Base-by-base conservation (phyloP, 2,888 invertebrate species). In the Coecobrya sp. region DNA sequence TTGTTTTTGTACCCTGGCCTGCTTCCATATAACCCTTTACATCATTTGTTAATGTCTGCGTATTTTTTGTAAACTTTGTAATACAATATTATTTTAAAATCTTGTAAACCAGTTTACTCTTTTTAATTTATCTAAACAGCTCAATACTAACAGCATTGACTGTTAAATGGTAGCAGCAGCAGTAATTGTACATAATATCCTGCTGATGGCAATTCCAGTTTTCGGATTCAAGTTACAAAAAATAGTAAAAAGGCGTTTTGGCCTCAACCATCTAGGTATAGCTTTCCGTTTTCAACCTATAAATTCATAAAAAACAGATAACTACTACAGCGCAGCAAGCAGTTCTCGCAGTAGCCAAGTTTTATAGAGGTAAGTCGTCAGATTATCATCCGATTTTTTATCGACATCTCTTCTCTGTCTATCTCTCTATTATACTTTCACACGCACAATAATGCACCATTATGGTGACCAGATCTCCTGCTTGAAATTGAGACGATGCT, bases 361-460 rank as follows among this genome's bases (percentile, higher is more conserved):
- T 36, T 36, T 36, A 36, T 7, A 36, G n/a, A n/a, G 45, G 13
- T 25, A 62, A 19, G 62, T 62, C 62, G 25, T 45, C 70, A 73
- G 81, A 52, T 84, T 73, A 68, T 70, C 55, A 30, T 82, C 82
- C 84, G 1, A 10, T 10, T 84, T 89, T 89, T 89, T 89, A 82
- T 89, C 84, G 84, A 13, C 42, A 76, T 13, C 25, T n/a, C 27
- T 42, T 11, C n/a, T 59, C 19, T 36, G 1, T 49, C 62, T 49
- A 27, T 82, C 59, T 10, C 82, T 30, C 59, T 13, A 49, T 19
- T 25, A 62, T 25, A 62, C 22, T 5, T 7, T 19, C 22, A 62
- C 19, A 45, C 25, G n/a, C 62, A 49, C 49, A 49, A 49, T 13
- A 49, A 49, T 49, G 49, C 49, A 49, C 49, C 49, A 49, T 13